Conservation (phyloP, 2,113 vertebrate genomes). For the Salvator merianae region DNA sequence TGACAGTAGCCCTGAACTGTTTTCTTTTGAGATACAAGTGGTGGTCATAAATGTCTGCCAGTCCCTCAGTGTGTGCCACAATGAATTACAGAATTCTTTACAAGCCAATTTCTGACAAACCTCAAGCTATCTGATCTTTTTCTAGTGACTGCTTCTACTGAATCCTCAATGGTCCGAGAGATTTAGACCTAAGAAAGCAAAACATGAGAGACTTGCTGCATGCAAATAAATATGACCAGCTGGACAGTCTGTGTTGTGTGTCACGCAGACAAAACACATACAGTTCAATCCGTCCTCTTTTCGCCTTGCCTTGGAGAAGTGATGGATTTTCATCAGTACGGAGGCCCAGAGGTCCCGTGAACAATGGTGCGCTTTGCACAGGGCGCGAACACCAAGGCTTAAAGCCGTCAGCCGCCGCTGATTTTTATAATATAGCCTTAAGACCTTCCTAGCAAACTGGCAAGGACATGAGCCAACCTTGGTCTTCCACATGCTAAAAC, state of each 20-base stretch:
- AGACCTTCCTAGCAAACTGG: background rate
- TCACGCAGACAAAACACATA: background rate
- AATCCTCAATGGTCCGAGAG: background rate
- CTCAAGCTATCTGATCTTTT: constrained; percentile 1
- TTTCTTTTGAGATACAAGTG: constrained; percentile 13
- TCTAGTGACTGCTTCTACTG: background rate
- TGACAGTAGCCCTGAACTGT: background rate
- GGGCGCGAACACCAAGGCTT: no score
- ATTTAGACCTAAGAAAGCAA: background rate
- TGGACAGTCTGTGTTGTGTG: background rate
- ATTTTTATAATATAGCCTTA: background rate
- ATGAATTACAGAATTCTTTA: background rate
- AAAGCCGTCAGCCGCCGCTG: no score
- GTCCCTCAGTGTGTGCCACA: background rate
- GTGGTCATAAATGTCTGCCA: background rate
- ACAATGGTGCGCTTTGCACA: no score
- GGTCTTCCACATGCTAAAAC: background rate
- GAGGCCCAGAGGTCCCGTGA: background rate
- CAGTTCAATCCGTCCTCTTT: background rate
- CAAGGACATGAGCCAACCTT: background rate
- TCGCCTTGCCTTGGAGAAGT: background rate
- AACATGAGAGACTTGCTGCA: background rate
- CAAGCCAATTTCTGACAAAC: background rate
- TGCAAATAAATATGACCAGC: background rate
- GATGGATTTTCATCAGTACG: background rate